phyloP scores from a whole-genome alignment of 2,797 vertebrate species.

The Erpetoichthys calabaricus region DNA sequence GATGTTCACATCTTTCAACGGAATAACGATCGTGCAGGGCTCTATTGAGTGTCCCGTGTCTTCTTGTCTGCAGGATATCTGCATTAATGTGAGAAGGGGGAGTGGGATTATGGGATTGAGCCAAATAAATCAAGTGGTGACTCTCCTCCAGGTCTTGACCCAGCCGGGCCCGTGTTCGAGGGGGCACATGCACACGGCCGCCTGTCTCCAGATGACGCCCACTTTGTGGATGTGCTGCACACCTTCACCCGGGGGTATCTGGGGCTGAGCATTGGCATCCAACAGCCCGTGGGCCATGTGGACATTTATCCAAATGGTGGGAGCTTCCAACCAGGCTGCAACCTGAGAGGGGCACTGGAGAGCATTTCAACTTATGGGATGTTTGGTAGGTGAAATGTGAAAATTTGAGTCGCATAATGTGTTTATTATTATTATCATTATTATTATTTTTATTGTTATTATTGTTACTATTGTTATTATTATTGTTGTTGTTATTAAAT shows the following conservation, averaged over 20 bases:
- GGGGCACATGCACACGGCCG: constrained; percentile 45
- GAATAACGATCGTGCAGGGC: too few relatives aligned
- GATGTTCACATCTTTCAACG: too few relatives aligned
- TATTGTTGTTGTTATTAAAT: too few relatives aligned
- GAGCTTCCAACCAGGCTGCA: constrained; percentile 54
- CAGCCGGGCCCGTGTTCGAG: constrained; percentile 56
- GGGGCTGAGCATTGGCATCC: constrained; percentile 57
- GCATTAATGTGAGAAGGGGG: too few relatives aligned
- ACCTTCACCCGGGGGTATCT: constrained; percentile 47
- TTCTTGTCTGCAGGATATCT: too few relatives aligned
- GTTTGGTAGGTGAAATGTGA: constrained; percentile 34
- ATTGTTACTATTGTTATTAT: neutral
- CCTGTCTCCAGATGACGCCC: constrained; percentile 54
- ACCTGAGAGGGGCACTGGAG: constrained; percentile 47
- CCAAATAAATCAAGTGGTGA: too few relatives aligned
- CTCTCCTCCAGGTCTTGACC: constrained; percentile 45
- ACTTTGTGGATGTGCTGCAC: constrained; percentile 59
- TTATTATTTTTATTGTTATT: neutral
- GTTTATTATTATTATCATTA: neutral
- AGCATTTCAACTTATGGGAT: constrained; percentile 48
- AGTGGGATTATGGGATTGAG: too few relatives aligned
- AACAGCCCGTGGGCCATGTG: constrained; percentile 57
- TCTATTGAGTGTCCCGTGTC: too few relatives aligned
- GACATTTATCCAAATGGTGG: constrained; percentile 63
- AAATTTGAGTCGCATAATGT: neutral